Conservation (phyloP, 30 jellyfish, hydroid and myxozoan genomes). For the Chironex yamaguchii region DNA sequence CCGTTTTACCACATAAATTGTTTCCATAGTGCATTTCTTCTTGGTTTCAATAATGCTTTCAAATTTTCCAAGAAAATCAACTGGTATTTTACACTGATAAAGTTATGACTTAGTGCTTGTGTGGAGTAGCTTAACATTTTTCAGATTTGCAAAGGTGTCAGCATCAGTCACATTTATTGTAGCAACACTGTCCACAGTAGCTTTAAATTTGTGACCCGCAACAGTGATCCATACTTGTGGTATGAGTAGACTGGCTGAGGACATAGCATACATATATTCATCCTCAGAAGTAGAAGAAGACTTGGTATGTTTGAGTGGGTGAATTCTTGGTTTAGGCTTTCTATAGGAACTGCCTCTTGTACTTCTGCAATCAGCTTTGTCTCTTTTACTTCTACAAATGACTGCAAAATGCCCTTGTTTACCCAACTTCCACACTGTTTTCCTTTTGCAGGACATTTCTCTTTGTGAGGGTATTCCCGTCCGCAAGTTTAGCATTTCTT, state of each 20-base stretch:
- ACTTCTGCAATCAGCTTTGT: neutral
- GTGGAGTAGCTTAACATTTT: neutral
- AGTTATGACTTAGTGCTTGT: constrained; percentile 2
- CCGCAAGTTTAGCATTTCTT: constrained; percentile 13
- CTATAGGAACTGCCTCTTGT: too few relatives aligned
- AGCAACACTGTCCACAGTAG: constrained; percentile 20
- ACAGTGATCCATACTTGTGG: constrained; percentile 14
- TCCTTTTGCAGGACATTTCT: constrained; percentile 22
- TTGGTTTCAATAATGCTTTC: constrained; percentile 23
- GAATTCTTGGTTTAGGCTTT: too few relatives aligned
- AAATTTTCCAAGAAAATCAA: constrained; percentile 9
- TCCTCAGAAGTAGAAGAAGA: constrained; percentile 15
- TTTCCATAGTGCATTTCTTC: neutral
- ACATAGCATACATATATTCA: neutral
- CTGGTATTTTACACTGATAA: neutral
- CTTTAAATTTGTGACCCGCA: neutral
- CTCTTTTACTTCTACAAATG: constrained; percentile 10
- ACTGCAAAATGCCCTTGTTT: neutral
- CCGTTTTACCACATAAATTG: neutral
- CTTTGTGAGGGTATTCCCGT: constrained; percentile 1
- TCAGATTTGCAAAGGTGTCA: neutral
- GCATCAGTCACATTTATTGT: constrained; percentile 9
- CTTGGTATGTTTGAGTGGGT: neutral
- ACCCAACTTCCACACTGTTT: constrained; percentile 22
- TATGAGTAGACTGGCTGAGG: neutral